These are phyloP conservation scores for Ormyrus nitidulus DNA, from an alignment of 2,888 invertebrate species.

Conservation along the genomic window DNA sequence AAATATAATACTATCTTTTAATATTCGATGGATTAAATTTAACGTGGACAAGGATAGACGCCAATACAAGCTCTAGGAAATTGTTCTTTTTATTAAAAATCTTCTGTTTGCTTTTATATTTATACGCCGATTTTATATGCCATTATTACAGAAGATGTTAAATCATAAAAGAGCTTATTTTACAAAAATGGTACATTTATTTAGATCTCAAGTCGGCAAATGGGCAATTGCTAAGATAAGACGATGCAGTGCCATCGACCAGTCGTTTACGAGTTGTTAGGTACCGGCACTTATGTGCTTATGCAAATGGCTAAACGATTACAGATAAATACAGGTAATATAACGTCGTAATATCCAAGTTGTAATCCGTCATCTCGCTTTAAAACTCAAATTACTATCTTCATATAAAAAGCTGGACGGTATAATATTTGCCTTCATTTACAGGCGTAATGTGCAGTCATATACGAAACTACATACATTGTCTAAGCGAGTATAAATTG, in stretches of 20 bases:
- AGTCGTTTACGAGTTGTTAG: slow-evolving; percentile 46
- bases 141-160: too few relatives aligned
- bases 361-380: slow-evolving; percentile 57
- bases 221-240: slow-evolving; percentile 22
- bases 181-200: not conserved
- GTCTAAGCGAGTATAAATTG: not conserved
- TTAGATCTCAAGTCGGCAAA: slow-evolving; percentile 6
- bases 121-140: too few relatives aligned
- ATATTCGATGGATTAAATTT: too few relatives aligned
- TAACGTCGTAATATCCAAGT: slow-evolving; percentile 62
- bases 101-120: too few relatives aligned
- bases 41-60: too few relatives aligned
- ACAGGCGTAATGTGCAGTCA: slow-evolving; percentile 12
- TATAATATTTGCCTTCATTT: slow-evolving; percentile 20
- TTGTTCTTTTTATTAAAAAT: too few relatives aligned
- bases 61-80: too few relatives aligned
- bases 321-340: slow-evolving; percentile 57
- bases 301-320: slow-evolving; percentile 53
- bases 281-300: slow-evolving; percentile 48
- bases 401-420: not conserved
- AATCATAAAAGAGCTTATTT: too few relatives aligned
- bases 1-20: too few relatives aligned
- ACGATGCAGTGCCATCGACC: slow-evolving; percentile 13
- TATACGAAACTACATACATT: not conserved
- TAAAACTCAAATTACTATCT: slow-evolving; percentile 50